Percentiles rank a stretch among this genome's conserved stretches.
phyloP scores from a whole-genome alignment of 2,113 vertebrate genomes.

The Tringa solitaria region DNA sequence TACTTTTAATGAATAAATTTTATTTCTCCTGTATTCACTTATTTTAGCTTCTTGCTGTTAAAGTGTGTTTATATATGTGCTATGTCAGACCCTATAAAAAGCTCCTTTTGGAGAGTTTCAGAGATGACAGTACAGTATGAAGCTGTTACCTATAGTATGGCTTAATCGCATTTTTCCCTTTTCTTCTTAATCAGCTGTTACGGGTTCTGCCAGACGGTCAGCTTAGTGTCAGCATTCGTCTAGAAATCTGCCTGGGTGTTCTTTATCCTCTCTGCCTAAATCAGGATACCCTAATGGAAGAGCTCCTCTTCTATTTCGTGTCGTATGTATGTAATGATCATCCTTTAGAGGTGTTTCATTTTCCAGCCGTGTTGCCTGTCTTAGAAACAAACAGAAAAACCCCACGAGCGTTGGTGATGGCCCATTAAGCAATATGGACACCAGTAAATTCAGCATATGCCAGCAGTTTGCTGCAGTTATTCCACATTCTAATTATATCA shows the following conservation, averaged over 20 bases:
- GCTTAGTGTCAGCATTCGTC: neutral
- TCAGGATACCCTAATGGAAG: neutral
- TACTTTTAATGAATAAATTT: neutral
- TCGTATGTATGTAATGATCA: accelerated
- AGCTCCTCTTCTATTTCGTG: neutral
- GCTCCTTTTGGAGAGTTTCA: neutral
- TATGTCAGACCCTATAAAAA: neutral
- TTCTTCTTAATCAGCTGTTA: neutral
- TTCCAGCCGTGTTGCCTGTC: neutral
- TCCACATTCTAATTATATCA: neutral
- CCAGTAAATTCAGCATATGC: neutral
- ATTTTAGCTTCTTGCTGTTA: neutral
- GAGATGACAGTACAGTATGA: neutral
- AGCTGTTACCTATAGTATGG: neutral
- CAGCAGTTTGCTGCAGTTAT: neutral
- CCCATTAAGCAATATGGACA: neutral
- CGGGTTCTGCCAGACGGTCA: neutral
- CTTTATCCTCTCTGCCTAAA: neutral
- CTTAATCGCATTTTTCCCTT: neutral
- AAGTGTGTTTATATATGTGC: neutral
- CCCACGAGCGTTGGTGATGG: neutral
- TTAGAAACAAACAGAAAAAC: neutral
- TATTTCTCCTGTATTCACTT: neutral
- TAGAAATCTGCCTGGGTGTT: neutral
- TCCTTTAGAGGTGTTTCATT: neutral